Conservation (phyloP, 2,888 invertebrate species). For the Zygaena filipendulae region DNA sequence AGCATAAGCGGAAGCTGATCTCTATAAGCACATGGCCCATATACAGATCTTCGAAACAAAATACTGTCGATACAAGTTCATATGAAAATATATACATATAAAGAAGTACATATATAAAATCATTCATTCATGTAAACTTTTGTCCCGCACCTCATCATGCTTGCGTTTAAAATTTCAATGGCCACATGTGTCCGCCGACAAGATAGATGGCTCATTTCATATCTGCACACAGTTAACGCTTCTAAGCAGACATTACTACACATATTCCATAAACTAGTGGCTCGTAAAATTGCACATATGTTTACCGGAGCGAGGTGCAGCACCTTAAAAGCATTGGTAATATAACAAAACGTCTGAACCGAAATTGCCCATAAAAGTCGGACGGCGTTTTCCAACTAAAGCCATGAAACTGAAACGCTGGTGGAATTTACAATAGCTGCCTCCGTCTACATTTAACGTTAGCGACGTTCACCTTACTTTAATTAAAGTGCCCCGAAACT, state of each 20-base stretch:
- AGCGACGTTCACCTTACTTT: slow-evolving; percentile 59
- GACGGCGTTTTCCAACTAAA: slow-evolving; percentile 67
- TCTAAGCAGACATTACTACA: slow-evolving; percentile 40
- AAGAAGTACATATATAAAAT: too few relatives aligned
- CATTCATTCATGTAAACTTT: too few relatives aligned
- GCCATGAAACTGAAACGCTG: slow-evolving; percentile 65
- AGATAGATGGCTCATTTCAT: slow-evolving; percentile 21
- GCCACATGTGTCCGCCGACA: slow-evolving; percentile 26
- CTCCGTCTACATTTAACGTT: slow-evolving; percentile 61
- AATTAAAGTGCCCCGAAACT: slow-evolving; percentile 49
- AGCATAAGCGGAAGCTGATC: too few relatives aligned
- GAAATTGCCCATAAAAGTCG: slow-evolving; percentile 69
- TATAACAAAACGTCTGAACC: slow-evolving; percentile 70
- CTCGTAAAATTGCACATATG: slow-evolving; percentile 62
- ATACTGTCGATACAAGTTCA: too few relatives aligned
- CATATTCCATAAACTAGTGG: slow-evolving; percentile 58
- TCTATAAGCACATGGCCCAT: too few relatives aligned
- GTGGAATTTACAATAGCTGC: slow-evolving; percentile 63
- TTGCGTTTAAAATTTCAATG: slow-evolving; percentile 26
- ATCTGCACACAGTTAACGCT: slow-evolving; percentile 28
- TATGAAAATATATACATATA: too few relatives aligned
- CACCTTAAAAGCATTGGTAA: slow-evolving; percentile 70
- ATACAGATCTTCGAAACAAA: too few relatives aligned
- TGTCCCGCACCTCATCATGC: too few relatives aligned
- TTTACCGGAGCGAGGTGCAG: slow-evolving; percentile 61